Evolutionary conservation across 1,140 invertebrate genomes (phyloP).

Genomic region (Hyposmocoma kahamanoa): DNA sequence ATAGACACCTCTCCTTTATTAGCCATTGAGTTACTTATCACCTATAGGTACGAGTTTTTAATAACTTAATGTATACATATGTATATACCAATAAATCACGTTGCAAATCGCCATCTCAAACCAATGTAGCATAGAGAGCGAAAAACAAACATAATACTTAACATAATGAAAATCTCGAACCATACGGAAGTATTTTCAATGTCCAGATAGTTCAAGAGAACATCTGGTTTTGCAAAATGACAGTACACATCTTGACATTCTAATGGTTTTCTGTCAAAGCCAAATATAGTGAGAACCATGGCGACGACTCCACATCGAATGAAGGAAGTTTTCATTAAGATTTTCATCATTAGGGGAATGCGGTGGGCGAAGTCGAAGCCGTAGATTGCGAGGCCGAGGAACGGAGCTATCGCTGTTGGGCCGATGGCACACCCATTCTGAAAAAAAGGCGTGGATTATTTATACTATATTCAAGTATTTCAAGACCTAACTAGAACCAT

Average conservation of each 20-base stretch:
- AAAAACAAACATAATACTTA: constrained; percentile 70
- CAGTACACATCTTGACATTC: constrained; percentile 77
- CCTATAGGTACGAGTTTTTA: too few relatives aligned
- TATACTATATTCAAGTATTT: constrained; percentile 3
- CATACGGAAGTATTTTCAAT: constrained; percentile 72
- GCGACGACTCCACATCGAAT: constrained; percentile 77
- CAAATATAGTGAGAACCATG: constrained; percentile 76
- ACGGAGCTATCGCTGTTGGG: constrained; percentile 76
- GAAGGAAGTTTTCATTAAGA: constrained; percentile 78
- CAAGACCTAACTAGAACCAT: too few relatives aligned
- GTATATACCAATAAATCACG: too few relatives aligned
- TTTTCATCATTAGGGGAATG: constrained; percentile 74
- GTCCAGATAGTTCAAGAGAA: constrained; percentile 74
- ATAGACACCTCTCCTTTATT: too few relatives aligned
- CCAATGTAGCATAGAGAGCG: constrained; percentile 73
- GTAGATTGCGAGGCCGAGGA: constrained; percentile 78
- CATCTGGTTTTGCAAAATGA: constrained; percentile 76
- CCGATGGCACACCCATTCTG: constrained; percentile 80
- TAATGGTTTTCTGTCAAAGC: constrained; percentile 73
- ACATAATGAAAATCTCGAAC: constrained; percentile 70
- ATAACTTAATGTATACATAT: too few relatives aligned
- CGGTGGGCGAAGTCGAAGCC: constrained; percentile 79
- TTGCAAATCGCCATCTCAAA: constrained; percentile 71
- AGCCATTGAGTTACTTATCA: too few relatives aligned
- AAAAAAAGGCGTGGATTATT: constrained; percentile 22